phyloP scores from a whole-genome alignment of 2,113 vertebrate species.

The Elephantulus edwardii region DNA sequence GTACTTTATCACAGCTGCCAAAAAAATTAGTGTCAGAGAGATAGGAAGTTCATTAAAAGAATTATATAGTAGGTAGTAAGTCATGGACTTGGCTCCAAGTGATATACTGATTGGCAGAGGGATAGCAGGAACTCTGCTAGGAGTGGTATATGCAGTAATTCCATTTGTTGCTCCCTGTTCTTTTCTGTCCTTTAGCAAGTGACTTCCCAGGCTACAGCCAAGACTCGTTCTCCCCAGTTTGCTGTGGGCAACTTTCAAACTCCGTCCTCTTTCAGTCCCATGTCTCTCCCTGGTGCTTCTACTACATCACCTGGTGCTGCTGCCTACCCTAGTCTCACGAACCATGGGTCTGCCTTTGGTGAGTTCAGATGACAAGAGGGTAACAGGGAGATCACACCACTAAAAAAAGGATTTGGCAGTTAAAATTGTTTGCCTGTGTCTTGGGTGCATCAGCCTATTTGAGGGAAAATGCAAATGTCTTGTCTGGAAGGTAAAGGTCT shows the following conservation, averaged over 20 bases:
- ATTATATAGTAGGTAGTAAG: neutral
- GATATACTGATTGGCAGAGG: neutral
- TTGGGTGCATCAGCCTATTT: neutral
- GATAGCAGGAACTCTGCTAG: neutral
- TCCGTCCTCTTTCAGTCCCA: slow-evolving; percentile 82
- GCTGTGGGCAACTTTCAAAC: slow-evolving; percentile 82
- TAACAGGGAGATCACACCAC: neutral
- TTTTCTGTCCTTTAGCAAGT: slow-evolving; percentile 68
- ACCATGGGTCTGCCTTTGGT: slow-evolving; percentile 81
- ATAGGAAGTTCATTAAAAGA: slow-evolving; percentile 22
- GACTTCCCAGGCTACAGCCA: slow-evolving; percentile 78
- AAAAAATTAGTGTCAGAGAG: neutral
- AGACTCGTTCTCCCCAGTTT: slow-evolving; percentile 83
- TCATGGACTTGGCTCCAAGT: neutral
- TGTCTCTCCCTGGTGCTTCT: slow-evolving; percentile 76
- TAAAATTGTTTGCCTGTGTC: slow-evolving; percentile 25
- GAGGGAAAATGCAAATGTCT: neutral
- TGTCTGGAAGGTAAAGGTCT: neutral
- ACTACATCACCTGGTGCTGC: slow-evolving; percentile 63
- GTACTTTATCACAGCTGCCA: slow-evolving; percentile 27
- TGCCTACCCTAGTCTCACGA: slow-evolving; percentile 78
- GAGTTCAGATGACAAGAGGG: slow-evolving; percentile 35
- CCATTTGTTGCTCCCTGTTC: neutral
- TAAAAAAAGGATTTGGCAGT: slow-evolving; percentile 2
- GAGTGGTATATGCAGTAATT: neutral